Conservation (phyloP, 2,113 vertebrate genomes). For the Anarrhichthys ocellatus region DNA sequence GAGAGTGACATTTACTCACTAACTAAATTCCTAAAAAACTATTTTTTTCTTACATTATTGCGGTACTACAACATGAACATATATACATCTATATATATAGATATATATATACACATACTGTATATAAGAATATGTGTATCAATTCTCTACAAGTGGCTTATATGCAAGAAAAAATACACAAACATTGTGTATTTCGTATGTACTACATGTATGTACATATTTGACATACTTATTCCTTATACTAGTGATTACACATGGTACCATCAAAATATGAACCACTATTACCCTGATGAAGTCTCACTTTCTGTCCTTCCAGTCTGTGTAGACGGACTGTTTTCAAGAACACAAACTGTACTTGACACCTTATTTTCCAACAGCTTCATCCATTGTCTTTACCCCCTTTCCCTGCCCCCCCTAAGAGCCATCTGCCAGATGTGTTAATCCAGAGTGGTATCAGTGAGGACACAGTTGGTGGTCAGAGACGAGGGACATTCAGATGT, state of each 20-base stretch:
- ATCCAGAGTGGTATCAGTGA: conserved; percentile 26
- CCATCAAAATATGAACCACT: not conserved
- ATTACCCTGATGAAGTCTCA: not conserved
- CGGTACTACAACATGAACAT: not conserved
- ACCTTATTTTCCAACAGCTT: not conserved
- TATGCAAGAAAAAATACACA: not conserved
- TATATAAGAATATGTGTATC: not conserved
- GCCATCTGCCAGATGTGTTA: conserved; percentile 38
- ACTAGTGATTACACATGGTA: not conserved
- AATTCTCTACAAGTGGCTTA: not conserved
- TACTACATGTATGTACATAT: not conserved
- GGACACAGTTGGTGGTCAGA: conserved; percentile 13
- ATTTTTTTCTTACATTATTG: not conserved
- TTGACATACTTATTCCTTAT: not conserved
- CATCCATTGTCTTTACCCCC: not conserved
- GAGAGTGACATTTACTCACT: not conserved
- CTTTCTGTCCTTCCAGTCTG: not conserved
- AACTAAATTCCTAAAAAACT: not conserved
- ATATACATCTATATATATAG: too few relatives aligned
- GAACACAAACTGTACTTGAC: not conserved
- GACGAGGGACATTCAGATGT: conserved; percentile 10
- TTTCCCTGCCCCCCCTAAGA: not conserved
- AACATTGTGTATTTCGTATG: not conserved
- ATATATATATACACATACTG: too few relatives aligned
- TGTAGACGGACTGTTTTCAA: not conserved